Evolutionary conservation across 2,113 vertebrate genomes (phyloP), one percentile per base, ranked within the genome.

Genomic region (Lamprologus sp.): DNA sequence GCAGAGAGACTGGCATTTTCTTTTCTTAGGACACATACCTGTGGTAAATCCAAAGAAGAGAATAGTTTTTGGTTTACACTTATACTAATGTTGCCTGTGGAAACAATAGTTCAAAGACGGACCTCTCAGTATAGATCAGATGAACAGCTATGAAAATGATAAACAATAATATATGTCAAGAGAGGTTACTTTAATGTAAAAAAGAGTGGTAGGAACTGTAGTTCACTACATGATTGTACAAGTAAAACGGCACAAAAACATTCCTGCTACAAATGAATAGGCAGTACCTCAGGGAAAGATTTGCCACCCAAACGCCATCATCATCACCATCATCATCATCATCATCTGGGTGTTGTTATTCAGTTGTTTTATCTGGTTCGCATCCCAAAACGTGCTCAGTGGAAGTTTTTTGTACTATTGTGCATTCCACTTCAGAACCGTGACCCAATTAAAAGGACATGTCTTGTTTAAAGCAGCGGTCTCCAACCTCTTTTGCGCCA

Each of bases 211-310:
- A 28, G 47, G n/a, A 4, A 6, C 7, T 84, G 33, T 65, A 33
- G 23, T 77, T 77, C 26, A 51, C 26, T 51, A 12, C 68, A 53
- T 86, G 89, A 90, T 17, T 82, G 40, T 81, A 89, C 91, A 91
- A 84, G 93, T 80, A 11, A 54, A 65, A 84, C 8, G 9, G 79
- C 77, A 45, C 81, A 81, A 45, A 84, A 60, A 83, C 51, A 80
- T 79, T 87, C 84, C 75, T 2, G 13, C 63, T 19, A 28, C 79
- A 33, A 51, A 42, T 83, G 42, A 83, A 84, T 90, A 85, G 90
- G 80, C 90, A 77, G 54, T 84, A 35, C 55, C 40, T 81, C 5
- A 2, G 80, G 81, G 60, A 9, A 11, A 49, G 80, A 40, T 84
- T 63, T 82, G 19, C 42, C 3, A 14, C 33, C 23, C n/a, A 33